Evolutionary conservation across 1,140 invertebrate genomes (phyloP).

Genomic region (Drosophila rhopaloa): DNA sequence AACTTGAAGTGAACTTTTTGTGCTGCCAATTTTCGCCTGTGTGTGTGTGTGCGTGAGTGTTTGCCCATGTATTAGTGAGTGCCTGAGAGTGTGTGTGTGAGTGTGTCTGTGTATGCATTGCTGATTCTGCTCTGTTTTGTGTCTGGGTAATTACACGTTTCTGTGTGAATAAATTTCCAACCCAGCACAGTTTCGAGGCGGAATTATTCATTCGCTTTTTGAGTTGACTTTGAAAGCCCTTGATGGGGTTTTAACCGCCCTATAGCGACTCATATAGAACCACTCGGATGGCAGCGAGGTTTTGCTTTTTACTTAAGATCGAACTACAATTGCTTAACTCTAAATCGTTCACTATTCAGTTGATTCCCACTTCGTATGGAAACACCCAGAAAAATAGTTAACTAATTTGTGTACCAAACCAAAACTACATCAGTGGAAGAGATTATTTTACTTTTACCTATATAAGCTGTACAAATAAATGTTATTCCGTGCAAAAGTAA

Average conservation of each 20-base stretch:
- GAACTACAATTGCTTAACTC: background rate
- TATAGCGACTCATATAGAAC: background rate
- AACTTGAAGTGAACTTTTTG: slow-evolving; percentile 71
- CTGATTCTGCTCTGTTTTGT: slow-evolving; percentile 55
- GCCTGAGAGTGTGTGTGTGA: slow-evolving; percentile 5
- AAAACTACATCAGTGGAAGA: no score
- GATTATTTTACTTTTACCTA: no score
- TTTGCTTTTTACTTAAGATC: background rate
- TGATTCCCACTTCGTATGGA: no score
- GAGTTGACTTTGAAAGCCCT: slow-evolving; percentile 25
- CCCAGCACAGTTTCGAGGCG: slow-evolving; percentile 31
- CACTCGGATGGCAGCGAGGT: background rate
- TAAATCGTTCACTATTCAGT: no score
- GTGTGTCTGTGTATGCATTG: slow-evolving; percentile 6
- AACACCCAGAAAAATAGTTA: no score
- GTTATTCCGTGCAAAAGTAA: no score
- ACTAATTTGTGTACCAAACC: no score
- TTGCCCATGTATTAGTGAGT: slow-evolving; percentile 30
- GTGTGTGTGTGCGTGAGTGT: slow-evolving; percentile 18
- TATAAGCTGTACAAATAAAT: no score
- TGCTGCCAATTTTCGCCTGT: slow-evolving; percentile 65
- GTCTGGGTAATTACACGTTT: slow-evolving; percentile 80
- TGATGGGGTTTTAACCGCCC: background rate
- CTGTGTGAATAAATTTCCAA: slow-evolving; percentile 79
- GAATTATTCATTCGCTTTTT: slow-evolving; percentile 28